Base-by-base conservation (phyloP, 1,140 invertebrate genomes). In the Macrostomum lignano region DNA sequence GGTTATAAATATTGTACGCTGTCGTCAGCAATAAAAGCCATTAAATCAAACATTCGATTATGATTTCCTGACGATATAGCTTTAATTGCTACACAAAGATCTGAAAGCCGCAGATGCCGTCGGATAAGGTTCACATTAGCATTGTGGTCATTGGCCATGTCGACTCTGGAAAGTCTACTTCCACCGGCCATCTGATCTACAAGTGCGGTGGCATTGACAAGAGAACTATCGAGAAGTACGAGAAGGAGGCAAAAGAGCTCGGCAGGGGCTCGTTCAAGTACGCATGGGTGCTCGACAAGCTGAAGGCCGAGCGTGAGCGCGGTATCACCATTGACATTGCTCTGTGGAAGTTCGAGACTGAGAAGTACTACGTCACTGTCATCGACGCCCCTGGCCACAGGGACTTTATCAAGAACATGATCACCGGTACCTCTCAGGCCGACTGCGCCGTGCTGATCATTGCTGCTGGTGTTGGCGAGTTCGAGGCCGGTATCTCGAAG, bases 371-470 rank as follows among this genome's bases (percentile, higher is more conserved):
- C 53, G 75, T 96, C 17, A 96, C 88, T 43, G 91, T 96, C 58
- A 94, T 96, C 59, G 88, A 96, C 58, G 86, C 88, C 15, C 88
- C 88, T 9, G 88, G 88, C 7, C 88, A 96, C 62, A 72, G 86
- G 56, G 88, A 96, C 69, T 96, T 96, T 68, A 94, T 96, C 64
- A 96, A 96, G 65, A 96, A 96, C 70, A 96, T 96, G 88, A 96
- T 96, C 49, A 96, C 86, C 31, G 82, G 82, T 36, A 91, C 82
- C 9, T 88, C 77, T 20, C 66, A 77, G 63, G 86, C 86, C 44
- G 86, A 96, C 62, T 93, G 84, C 61, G 88, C 86, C 35, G 78
- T 91, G 15, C 58, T 88, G 41, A 82, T 88, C 44, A 78, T 88
- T 10, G 79, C 81, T 28, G 77, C 79, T 21, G 78, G 79, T 51